Evolutionary conservation across 2,888 invertebrate genomes (phyloP).

Genomic region (Linnaemya vulpina): DNA sequence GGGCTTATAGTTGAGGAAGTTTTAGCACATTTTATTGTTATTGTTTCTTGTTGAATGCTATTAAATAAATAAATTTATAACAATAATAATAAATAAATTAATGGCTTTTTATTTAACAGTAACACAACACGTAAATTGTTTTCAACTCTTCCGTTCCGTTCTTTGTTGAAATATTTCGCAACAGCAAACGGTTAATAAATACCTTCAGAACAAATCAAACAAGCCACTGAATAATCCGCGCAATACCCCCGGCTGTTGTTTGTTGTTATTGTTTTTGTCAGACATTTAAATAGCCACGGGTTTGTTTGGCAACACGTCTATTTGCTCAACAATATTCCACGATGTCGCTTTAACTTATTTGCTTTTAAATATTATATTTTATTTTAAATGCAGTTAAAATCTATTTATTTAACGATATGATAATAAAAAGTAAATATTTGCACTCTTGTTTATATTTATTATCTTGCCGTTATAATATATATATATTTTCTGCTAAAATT

Average conservation of each 20-base stretch:
- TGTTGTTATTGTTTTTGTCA: background rate
- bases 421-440: constrained; percentile 56
- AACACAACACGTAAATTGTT: too few species aligned
- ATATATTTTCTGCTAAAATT: constrained; percentile 7
- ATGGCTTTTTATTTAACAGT: constrained; percentile 14
- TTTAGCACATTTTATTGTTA: constrained; percentile 53
- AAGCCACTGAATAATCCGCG: background rate
- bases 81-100: constrained; percentile 4
- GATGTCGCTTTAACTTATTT: constrained; percentile 16
- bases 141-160: background rate
- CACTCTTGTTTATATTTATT: constrained; percentile 23
- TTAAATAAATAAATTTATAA: constrained; percentile 37
- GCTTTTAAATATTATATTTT: constrained; percentile 34
- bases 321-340: constrained; percentile 30
- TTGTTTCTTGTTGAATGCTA: background rate
- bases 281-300: background rate
- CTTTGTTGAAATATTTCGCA: constrained; percentile 24
- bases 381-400: constrained; percentile 56
- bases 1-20: constrained; percentile 54
- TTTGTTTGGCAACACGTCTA: constrained; percentile 32
- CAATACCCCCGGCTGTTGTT: background rate
- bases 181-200: constrained; percentile 9
- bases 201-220: constrained; percentile 9
- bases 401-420: constrained; percentile 50
- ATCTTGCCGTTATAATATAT: background rate